Evolutionary conservation across 2,888 invertebrate genomes (phyloP), one percentile per base, ranked within the genome.

Genomic region (Tachina fera): DNA sequence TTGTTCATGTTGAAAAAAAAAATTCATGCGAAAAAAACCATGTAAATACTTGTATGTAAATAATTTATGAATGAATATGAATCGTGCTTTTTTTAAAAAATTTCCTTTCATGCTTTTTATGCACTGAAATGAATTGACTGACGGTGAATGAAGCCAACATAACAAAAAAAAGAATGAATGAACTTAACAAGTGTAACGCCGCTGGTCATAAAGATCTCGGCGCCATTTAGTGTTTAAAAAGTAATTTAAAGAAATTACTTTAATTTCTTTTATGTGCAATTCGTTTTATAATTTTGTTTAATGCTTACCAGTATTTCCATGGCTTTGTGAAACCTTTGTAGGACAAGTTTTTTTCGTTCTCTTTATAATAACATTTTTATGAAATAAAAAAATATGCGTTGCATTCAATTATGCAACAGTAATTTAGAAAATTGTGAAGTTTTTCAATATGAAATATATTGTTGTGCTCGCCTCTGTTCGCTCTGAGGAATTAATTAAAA

Each of bases 31-130:
- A 39, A 39, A 67, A 51, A 67, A 5, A 65, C 1, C 14, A 49
- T 22, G 22, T 22, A 22, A 2, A 6, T 22, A 16, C 19, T 22
- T 22, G 14, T 14, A 39, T 68, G 72, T 82, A 60, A 68, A 77
- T 86, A 79, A 79, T 86, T 85, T 78, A 85, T 82, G 78, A 85
- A 85, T 85, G 82, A 85, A 85, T 83, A 63, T 79, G 74, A 74
- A 81, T 81, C 67, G 74, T 74, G 72, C 67, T 72, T 83, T 72
- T 77, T 63, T 61, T n/a, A n/a, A 10, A 60, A 49, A 53, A 67
- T 72, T 67, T 65, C 16, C 43, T 22, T 51, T 53, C 10, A 22
- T 56, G 43, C 45, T 49, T 76, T 65, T 22, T 51, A 13, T 53
- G n/a, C 45, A 39, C 19, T 31, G 13, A 10, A 39, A 63, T 47